Base-by-base conservation (phyloP, 2,797 vertebrate species). In the Tenualosa thibaudeaui region DNA sequence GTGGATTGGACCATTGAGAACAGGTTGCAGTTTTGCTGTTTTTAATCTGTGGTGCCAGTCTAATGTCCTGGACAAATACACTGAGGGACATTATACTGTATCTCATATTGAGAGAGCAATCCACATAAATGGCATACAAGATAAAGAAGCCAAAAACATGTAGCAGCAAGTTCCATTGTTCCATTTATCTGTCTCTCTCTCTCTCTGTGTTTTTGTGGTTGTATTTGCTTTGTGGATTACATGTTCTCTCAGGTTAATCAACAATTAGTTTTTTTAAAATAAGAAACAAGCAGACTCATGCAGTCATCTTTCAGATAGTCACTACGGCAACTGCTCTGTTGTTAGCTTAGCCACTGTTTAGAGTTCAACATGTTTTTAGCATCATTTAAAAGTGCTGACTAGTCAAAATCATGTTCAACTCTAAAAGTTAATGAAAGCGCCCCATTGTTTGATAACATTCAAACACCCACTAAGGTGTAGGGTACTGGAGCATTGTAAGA, bases 41-140 rank as follows among this genome's bases (percentile, higher is more conserved):
- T 37, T 37, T 68, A 68, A 68, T 26, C 62, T 24, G 24, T 31
- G 62, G 62, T 31, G 62, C 62, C 62, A 68, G 8, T 24, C 62
- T 37, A 71, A 71, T 71, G 37, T 40, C 68, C 37, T 71, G 37
- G 13, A 40, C 68, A 75, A 75, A 75, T 75, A 75, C 31, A 75
- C 68, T 17, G 15, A 40, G 6, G 31, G 31, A 75, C 68, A 75
- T 75, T 75, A 40, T 15, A 40, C 31, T 37, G 68, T 75, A 15
- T 40, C 62, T 65, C 68, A 6, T 40, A 26, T 40, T 75, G 68
- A 40, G 68, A 40, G 10, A 75, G 40, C 68, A 75, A 17, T 40
- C 12, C 68, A 40, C 10, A 3, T 6, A 71, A 71, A 19, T 75
- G 68, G 31, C 68, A 75, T 15, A 75, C 68, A 75, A 40, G 31